Base-by-base conservation (phyloP, 2,113 vertebrate species). In the Paracanthobrama guichenoti region DNA sequence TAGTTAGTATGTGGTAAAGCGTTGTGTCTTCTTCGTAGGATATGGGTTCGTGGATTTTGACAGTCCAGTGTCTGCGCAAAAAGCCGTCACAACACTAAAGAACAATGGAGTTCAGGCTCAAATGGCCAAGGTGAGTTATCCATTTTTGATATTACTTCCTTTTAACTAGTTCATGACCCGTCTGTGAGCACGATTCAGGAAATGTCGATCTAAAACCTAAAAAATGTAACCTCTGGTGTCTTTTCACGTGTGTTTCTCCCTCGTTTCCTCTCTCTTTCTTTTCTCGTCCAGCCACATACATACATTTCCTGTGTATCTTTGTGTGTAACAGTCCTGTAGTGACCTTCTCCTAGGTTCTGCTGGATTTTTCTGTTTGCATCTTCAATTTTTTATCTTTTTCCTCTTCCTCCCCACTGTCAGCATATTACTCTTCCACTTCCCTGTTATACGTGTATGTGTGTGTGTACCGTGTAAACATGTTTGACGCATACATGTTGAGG, bases 21-120 rank as follows among this genome's bases (percentile, higher is more conserved):
- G 2, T 24, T 42, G 22, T 86, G 81, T 88, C 4, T 74, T 93
- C 13, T 69, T 39, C 91, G 84, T 94, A 99, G 98, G 98, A 93
- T 99, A 99, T 0, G 98, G 98, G 85, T 99, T 99, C 94, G 98
- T 99, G 89, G 98, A 99, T 92, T 99, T 99, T 84, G 98, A 99
- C 92, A 99, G 96, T 93, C 98, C 97, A 0, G 95, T 96, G 44
- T 97, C 98, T 62, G 98, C 98, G 88, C 96, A 98, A 93, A 99
- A 99, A 91, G 98, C 98, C 0, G 98, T 99, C 78, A 96, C 98
- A 64, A 97, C 98, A 91, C 94, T 99, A 88, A 99, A 99, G 93
- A 97, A 96, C 84, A 98, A 86, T 67, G 98, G 98, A 84, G 97
- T 99, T 86, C 98, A 99, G 92, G 98, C 97, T 81, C 98, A 99